Conservation (phyloP, 1,140 invertebrate species). For the Notospermus geniculatus region DNA sequence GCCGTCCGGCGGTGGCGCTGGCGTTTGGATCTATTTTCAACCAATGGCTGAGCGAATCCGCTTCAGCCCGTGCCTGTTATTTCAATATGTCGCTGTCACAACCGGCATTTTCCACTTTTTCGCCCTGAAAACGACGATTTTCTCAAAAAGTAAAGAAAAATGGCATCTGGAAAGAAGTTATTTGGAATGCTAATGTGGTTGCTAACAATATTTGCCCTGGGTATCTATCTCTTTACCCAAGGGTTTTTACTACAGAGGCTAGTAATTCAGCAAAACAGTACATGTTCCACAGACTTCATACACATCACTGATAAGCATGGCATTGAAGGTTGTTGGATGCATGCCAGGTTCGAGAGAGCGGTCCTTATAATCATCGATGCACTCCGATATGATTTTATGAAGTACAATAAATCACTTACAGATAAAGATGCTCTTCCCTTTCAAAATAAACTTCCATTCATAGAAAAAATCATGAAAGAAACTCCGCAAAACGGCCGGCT, state of each 20-base stretch:
- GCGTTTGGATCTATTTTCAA: no score
- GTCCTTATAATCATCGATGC: slow-evolving; percentile 90
- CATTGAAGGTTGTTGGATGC: slow-evolving; percentile 45
- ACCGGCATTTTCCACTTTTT: no score
- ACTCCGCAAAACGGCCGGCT: slow-evolving; percentile 65
- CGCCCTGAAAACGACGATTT: no score
- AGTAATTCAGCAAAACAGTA: slow-evolving; percentile 68
- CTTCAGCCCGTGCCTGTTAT: no score
- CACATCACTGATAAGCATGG: slow-evolving; percentile 29
- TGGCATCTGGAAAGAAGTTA: background rate
- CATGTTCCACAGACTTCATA: slow-evolving; percentile 59
- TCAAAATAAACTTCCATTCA: slow-evolving; percentile 73
- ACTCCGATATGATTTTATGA: slow-evolving; percentile 86
- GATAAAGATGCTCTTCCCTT: slow-evolving; percentile 63
- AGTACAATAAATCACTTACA: slow-evolving; percentile 37
- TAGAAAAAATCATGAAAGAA: slow-evolving; percentile 65
- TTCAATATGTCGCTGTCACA: no score
- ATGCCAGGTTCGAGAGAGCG: slow-evolving; percentile 40
- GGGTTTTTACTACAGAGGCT: slow-evolving; percentile 80
- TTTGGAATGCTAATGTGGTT: slow-evolving; percentile 53
- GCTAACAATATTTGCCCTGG: slow-evolving; percentile 61
- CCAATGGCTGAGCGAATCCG: no score
- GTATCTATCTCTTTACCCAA: slow-evolving; percentile 75
- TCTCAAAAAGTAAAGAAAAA: background rate
- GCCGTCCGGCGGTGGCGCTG: no score